Percentiles rank a stretch among this genome's conserved stretches.
Conservation (phyloP, 92 coral and sea anemone species). For the Actinernus sp. region DNA sequence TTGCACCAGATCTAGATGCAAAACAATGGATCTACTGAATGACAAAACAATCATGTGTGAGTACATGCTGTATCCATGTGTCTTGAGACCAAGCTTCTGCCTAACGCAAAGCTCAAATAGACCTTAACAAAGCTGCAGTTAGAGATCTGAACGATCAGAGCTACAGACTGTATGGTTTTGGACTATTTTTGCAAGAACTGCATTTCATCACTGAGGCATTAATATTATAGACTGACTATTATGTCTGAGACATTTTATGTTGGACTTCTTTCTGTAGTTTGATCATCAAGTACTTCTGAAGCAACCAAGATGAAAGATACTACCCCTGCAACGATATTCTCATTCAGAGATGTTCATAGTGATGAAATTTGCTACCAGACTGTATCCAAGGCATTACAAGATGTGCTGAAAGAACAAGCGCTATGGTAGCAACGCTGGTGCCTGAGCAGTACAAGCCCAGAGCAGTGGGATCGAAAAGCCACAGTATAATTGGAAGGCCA, state of each 20-base stretch:
- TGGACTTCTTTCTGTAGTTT: conserved; percentile 31
- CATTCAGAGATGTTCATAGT: conserved; percentile 68
- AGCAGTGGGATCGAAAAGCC: conserved; percentile 55
- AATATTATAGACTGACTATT: conserved; percentile 60
- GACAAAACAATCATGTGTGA: conserved; percentile 13
- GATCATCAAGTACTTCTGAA: conserved; percentile 68
- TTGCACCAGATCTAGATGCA: conserved; percentile 8
- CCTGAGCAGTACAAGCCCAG: conserved; percentile 77
- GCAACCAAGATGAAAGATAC: conserved; percentile 34
- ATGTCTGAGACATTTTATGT: conserved; percentile 53
- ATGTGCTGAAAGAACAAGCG: conserved; percentile 16
- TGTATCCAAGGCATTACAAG: conserved; percentile 48
- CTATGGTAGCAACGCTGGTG: conserved; percentile 56
- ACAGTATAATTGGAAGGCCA: conserved; percentile 66
- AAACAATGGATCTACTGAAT: background rate
- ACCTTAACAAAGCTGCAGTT: conserved; percentile 12
- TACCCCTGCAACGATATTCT: conserved; percentile 66
- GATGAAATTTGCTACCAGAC: conserved; percentile 69
- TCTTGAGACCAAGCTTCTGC: conserved; percentile 69
- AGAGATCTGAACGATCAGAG: conserved; percentile 16
- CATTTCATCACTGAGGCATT: conserved; percentile 45
- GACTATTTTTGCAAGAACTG: conserved; percentile 67
- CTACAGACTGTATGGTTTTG: conserved; percentile 68
- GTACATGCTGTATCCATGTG: conserved; percentile 60
- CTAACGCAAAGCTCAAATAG: conserved; percentile 41